A percentile compares a stretch with the other conserved stretches of the same genome.
Evolutionary conservation across 1,140 invertebrate genomes (phyloP).

Genomic region (silkworm (Bombyx mori)): DNA sequence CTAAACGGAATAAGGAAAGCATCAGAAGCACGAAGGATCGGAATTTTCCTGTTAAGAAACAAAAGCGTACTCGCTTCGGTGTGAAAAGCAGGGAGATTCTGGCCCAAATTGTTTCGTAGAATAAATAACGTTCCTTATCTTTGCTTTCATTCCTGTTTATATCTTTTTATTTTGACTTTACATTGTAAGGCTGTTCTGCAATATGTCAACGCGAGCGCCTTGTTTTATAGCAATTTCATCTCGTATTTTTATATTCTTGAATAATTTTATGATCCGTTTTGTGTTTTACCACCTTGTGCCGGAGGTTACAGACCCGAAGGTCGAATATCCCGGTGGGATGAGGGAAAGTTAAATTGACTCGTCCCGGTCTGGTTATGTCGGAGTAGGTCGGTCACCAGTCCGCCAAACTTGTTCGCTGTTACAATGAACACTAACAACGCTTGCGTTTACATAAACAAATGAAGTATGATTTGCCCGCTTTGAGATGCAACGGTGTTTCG

Average conservation of each 20-base stretch:
- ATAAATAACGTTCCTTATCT: conserved; percentile 24
- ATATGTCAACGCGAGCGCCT: conserved; percentile 17
- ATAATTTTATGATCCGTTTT: conserved; percentile 17
- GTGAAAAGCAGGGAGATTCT: conserved; percentile 5
- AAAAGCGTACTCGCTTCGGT: conserved; percentile 4
- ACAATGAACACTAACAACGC: conserved; percentile 5
- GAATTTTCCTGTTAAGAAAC: conserved; percentile 11
- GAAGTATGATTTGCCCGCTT: not conserved
- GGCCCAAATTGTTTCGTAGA: conserved; percentile 18
- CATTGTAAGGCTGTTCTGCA: conserved; percentile 16
- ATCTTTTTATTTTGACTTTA: conserved; percentile 21
- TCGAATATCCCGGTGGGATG: conserved; percentile 6
- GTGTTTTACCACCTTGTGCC: conserved; percentile 10
- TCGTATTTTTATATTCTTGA: conserved; percentile 13
- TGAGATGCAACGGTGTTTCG: too few species aligned
- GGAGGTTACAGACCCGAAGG: not conserved
- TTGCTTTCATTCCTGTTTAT: conserved; percentile 18
- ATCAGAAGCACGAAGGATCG: conserved; percentile 6
- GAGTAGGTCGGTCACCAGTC: conserved; percentile 5
- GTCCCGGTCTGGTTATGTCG: conserved; percentile 7
- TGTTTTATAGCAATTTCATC: conserved; percentile 16
- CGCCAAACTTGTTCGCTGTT: not conserved
- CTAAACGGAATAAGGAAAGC: too few species aligned
- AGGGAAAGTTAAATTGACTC: conserved; percentile 9
- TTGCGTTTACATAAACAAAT: conserved; percentile 6